Evolutionary conservation across 1,140 invertebrate species (phyloP).

Genomic region (Euglossa dilemma): DNA sequence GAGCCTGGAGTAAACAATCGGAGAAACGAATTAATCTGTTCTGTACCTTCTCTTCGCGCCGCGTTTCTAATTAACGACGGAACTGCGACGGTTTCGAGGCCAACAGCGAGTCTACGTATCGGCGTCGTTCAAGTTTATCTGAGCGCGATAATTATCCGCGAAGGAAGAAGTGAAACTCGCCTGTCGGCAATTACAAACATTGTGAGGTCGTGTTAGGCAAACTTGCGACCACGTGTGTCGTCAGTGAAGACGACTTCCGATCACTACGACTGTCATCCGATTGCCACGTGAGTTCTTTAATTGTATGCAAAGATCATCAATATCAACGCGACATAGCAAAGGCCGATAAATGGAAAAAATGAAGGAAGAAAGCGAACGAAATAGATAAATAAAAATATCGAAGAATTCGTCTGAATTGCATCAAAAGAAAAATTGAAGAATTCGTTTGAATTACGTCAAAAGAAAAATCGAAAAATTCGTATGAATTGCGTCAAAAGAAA

Average conservation of each 20-base stretch:
- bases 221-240: not conserved
- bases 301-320: not conserved
- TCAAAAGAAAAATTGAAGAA: too few relatives aligned
- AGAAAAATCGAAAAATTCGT: too few relatives aligned
- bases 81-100: not conserved
- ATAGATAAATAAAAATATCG: too few relatives aligned
- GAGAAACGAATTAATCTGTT: not conserved
- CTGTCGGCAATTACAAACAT: conserved; percentile 21
- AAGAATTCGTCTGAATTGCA: too few relatives aligned
- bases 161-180: conserved; percentile 8
- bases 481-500: too few relatives aligned
- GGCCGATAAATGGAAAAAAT: too few relatives aligned
- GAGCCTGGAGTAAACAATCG: not conserved
- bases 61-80: not conserved
- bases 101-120: not conserved
- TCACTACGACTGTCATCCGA: not conserved
- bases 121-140: conserved; percentile 13
- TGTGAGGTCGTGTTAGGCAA: conserved; percentile 15
- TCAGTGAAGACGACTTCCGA: not conserved
- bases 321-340: too few relatives aligned
- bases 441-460: too few relatives aligned
- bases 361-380: too few relatives aligned
- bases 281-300: not conserved
- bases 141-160: conserved; percentile 10
- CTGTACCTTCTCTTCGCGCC: not conserved